phyloP scores from a whole-genome alignment of 2,888 invertebrate genomes.

The Leistus spinibarbis region DNA sequence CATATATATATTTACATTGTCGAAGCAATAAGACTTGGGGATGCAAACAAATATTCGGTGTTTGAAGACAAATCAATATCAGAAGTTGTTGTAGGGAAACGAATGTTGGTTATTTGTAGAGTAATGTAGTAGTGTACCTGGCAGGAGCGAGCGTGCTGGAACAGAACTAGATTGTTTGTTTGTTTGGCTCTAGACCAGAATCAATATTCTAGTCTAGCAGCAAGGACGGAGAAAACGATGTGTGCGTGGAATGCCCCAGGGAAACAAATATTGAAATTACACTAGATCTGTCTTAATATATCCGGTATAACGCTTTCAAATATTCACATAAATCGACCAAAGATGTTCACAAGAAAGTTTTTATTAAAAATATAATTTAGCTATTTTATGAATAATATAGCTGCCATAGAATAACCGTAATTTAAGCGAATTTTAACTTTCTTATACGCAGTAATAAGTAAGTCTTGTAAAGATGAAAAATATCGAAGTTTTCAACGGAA shows the following conservation, averaged over 20 bases:
- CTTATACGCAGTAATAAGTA: no score
- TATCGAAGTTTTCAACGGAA: no score
- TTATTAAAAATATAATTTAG: not conserved
- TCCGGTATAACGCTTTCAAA: no score
- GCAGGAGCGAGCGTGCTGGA: slow-evolving; percentile 4
- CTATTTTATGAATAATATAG: not conserved
- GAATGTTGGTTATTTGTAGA: slow-evolving; percentile 29
- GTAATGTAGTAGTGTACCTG: slow-evolving; percentile 34
- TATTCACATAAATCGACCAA: not conserved
- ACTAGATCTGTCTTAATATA: not conserved
- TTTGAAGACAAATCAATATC: not conserved
- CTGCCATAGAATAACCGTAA: no score
- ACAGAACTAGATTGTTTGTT: slow-evolving; percentile 17
- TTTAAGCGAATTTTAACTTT: no score
- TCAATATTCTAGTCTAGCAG: slow-evolving; percentile 26
- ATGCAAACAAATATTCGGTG: not conserved
- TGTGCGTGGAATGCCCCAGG: not conserved
- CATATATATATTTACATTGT: not conserved
- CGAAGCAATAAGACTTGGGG: not conserved
- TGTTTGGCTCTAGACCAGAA: slow-evolving; percentile 33
- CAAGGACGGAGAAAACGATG: not conserved
- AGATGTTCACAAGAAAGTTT: not conserved
- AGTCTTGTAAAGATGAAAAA: no score
- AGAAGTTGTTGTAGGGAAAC: slow-evolving; percentile 2
- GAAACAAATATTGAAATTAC: slow-evolving; percentile 3